phyloP scores from a whole-genome alignment of 1,140 invertebrate genomes.

The Eurosta solidaginis region DNA sequence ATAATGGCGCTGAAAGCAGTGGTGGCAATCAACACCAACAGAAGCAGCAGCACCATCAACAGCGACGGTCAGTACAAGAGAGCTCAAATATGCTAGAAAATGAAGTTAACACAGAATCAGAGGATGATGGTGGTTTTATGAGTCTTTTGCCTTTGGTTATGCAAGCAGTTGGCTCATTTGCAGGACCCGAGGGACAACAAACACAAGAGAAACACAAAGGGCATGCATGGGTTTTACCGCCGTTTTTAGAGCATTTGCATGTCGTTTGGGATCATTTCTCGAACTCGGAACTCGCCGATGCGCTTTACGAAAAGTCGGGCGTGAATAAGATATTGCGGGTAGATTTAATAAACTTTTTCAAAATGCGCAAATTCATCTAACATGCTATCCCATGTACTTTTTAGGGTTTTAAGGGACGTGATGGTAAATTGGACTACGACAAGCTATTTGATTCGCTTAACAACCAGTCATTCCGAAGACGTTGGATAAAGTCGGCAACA shows the following conservation, averaged over 20 bases:
- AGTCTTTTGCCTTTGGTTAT: conserved; percentile 69
- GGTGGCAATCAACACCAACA: conserved; percentile 32
- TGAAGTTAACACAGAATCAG: conserved; percentile 36
- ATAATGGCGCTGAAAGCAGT: conserved; percentile 29
- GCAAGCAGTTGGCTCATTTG: conserved; percentile 64
- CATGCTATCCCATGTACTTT: background rate
- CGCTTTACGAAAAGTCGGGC: conserved; percentile 73
- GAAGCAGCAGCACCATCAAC: conserved; percentile 41
- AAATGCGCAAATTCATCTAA: background rate
- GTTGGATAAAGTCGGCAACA: conserved; percentile 77
- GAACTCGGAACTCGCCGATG: conserved; percentile 75
- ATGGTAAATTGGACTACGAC: conserved; percentile 72
- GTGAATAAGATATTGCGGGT: conserved; percentile 68
- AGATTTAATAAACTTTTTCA: background rate
- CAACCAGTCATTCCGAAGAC: conserved; percentile 73
- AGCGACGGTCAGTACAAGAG: conserved; percentile 39
- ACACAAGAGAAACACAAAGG: conserved; percentile 68
- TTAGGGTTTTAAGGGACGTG: conserved; percentile 65
- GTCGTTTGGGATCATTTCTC: conserved; percentile 79
- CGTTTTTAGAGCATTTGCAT: conserved; percentile 74
- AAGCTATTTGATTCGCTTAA: conserved; percentile 76
- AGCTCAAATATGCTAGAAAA: background rate
- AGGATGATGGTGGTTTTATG: conserved; percentile 64
- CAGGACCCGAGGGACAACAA: conserved; percentile 62
- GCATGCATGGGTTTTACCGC: conserved; percentile 74